A percentile compares a stretch with the other conserved stretches of the same genome.
phyloP scores from a whole-genome alignment of 2,113 vertebrate genomes.

The Sturnus vulgaris region DNA sequence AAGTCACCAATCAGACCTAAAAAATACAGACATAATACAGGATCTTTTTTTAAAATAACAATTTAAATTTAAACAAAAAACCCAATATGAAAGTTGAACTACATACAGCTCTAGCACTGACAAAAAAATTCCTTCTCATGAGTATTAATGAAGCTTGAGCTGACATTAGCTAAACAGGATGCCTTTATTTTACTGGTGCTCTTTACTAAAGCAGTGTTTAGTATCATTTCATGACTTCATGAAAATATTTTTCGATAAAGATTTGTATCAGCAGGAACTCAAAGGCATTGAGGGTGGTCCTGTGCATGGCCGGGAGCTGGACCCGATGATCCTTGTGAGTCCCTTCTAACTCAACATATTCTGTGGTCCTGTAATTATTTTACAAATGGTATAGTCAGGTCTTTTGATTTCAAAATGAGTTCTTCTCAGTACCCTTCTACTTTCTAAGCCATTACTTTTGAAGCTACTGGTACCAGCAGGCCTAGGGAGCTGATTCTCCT shows the following conservation, averaged over 20 bases:
- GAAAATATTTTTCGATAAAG: not conserved
- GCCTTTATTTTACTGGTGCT: not conserved
- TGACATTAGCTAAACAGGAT: not conserved
- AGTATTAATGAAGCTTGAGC: not conserved
- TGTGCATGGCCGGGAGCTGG: not conserved
- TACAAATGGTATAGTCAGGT: not conserved
- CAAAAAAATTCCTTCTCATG: not conserved
- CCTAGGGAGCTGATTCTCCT: not conserved
- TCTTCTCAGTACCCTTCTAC: not conserved
- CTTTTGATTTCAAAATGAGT: not conserved
- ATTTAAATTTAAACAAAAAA: not conserved
- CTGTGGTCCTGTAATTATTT: not conserved
- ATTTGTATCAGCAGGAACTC: not conserved
- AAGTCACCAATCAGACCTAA: not conserved
- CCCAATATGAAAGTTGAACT: not conserved
- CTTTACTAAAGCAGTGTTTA: not conserved
- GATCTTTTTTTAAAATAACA: not conserved
- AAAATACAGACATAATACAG: not conserved
- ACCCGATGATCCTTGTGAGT: accelerated
- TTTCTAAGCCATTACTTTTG: not conserved
- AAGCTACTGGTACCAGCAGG: not conserved
- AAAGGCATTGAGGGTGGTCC: not conserved
- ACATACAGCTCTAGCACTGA: not conserved
- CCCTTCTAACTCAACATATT: not conserved
- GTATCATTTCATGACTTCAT: not conserved